Percentiles rank a stretch among this genome's conserved stretches.
These are phyloP conservation scores for Oscheius sp. DNA, from an alignment of 2,888 invertebrate genomes.

Conservation along the genomic window DNA sequence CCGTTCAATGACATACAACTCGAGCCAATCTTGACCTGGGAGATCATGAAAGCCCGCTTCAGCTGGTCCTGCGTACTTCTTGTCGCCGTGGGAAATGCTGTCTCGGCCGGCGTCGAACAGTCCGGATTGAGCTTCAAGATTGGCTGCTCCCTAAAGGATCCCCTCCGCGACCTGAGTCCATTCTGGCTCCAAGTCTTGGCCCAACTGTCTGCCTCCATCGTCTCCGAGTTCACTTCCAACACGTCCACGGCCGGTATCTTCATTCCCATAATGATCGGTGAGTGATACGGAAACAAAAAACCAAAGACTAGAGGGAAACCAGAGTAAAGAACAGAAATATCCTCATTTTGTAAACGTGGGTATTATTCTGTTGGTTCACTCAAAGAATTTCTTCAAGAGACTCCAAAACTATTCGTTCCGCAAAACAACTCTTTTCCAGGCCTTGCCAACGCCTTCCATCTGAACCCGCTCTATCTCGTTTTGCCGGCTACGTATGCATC, in stretches of 20 bases:
- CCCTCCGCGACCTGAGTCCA: conserved; percentile 2
- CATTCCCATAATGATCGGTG: conserved; percentile 49
- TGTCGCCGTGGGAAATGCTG: conserved; percentile 56
- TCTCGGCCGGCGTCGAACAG: conserved; percentile 55
- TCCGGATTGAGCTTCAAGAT: conserved; percentile 9
- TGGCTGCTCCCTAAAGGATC: conserved; percentile 1
- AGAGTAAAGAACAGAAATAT: too few relatives aligned
- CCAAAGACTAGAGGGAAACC: too few relatives aligned
- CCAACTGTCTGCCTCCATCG: conserved; percentile 49
- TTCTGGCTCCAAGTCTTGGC: conserved; percentile 43
- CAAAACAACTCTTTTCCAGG: too few relatives aligned
- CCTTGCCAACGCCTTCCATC: conserved; percentile 2
- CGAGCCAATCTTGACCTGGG: conserved; percentile 54
- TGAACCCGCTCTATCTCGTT: conserved; percentile 29
- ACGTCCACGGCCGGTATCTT: conserved; percentile 63
- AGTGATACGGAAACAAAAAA: too few relatives aligned
- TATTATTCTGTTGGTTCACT: too few relatives aligned
- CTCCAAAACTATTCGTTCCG: too few relatives aligned
- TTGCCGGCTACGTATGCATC: conserved; percentile 21
- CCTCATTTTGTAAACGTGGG: too few relatives aligned
- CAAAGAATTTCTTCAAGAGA: too few relatives aligned
- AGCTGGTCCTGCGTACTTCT: conserved; percentile 55
- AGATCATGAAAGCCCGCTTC: conserved; percentile 50
- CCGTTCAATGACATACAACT: conserved; percentile 7
- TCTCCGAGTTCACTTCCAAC: conserved; percentile 61